Evolutionary conservation across 1,140 invertebrate genomes (phyloP), one percentile per base, ranked within the genome.

Genomic region (Lucilia sericata): DNA sequence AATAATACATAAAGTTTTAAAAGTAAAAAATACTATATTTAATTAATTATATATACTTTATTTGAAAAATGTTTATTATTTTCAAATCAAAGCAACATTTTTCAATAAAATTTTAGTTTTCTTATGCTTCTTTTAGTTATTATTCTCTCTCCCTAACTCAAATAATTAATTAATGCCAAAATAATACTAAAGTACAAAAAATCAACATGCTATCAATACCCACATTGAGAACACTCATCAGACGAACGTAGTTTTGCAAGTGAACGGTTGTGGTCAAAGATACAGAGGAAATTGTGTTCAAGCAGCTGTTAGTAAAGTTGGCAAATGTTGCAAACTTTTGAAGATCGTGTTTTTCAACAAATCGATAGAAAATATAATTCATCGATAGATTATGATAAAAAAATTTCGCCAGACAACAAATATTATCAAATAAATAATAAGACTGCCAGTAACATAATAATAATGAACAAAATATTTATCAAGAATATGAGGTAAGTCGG

Each of bases 401-500:
- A 21, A 47, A 75, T 8, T 30, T 30, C 42, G 13, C 10, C 49
- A 82, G 49, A 82, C 14, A 36, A 70, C n/a, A 82, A 70, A 36
- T 51, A 17, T n/a, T 25, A 74, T 8, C 55, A 74, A 82, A 83
- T 10, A 74, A 74, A 36, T 51, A 9, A 9, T 8, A 75, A n/a
- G 42, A 51, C 30, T 30, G 12, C 7, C 55, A 19, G 14, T 34
- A 49, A 9, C 51, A 34, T 75, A 65, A 65, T 49, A 19, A 19
- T 51, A 84, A n/a, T 17, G 76, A 60, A 17, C 60, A 82, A 19
- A 21, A 49, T 13, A 74, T 49, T 34, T 25, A 47, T 5, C 14
- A 74, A 21, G 76, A 84, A 47, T 84, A 84, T 82, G 83, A 84
- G 83, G 83, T 84, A 78, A 74, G 25, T 30, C 25, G 3, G 25